These are phyloP conservation scores for Melanargia galathea DNA, from an alignment of 2,888 invertebrate genomes.

Conservation along the genomic window DNA sequence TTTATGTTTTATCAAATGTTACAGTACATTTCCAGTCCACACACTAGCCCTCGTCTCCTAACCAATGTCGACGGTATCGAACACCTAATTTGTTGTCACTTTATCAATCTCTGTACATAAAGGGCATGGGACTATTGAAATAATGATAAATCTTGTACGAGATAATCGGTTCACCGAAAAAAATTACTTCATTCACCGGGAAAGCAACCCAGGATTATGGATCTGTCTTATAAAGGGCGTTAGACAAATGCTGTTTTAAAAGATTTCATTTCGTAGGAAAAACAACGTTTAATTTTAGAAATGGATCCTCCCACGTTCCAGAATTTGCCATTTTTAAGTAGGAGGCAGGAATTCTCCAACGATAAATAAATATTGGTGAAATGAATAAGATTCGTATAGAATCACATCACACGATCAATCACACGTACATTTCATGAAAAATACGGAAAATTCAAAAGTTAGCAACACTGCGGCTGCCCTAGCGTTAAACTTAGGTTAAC, in stretches of 20 bases:
- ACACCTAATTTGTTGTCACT: neutral
- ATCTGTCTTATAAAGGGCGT: conserved; percentile 39
- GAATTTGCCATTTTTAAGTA: neutral
- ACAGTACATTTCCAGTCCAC: neutral
- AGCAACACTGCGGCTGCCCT: too few species aligned
- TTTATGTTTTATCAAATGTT: too few species aligned
- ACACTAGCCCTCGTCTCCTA: neutral
- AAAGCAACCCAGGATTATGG: conserved; percentile 36
- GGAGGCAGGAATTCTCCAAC: neutral
- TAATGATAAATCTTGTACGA: conserved; percentile 41
- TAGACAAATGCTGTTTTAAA: conserved; percentile 16
- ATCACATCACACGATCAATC: too few species aligned
- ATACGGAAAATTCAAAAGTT: too few species aligned
- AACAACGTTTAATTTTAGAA: neutral
- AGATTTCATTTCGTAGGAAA: neutral
- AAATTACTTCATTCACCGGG: conserved; percentile 62
- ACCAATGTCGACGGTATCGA: neutral
- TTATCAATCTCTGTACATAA: conserved; percentile 4
- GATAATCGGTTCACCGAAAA: conserved; percentile 60
- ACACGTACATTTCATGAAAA: too few species aligned
- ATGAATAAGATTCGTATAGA: too few species aligned
- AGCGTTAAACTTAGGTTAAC: too few species aligned
- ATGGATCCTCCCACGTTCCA: neutral
- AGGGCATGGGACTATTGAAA: neutral
- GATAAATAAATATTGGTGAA: too few species aligned